Evolutionary conservation across 37 sponge, comb jelly and placozoan species (phyloP).

Genomic region (Ianthella basta): DNA sequence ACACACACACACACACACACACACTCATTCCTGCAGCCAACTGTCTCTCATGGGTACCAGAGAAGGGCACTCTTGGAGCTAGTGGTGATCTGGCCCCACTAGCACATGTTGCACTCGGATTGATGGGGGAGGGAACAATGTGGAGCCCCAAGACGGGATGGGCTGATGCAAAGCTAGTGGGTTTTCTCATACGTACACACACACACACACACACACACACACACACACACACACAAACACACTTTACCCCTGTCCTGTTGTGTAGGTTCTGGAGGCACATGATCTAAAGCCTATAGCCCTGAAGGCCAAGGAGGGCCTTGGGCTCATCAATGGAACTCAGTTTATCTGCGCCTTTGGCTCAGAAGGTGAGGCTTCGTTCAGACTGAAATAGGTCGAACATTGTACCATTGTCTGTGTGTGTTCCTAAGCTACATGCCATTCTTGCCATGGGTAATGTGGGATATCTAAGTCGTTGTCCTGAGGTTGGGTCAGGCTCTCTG

Average conservation of each 20-base stretch:
- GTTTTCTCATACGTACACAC: no score
- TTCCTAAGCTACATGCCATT: not conserved
- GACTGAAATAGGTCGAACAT: not conserved
- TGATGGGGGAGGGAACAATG: constrained; percentile 96
- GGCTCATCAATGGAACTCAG: constrained; percentile 96
- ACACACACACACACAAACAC: no score
- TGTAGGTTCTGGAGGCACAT: constrained; percentile 72
- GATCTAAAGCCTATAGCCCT: constrained; percentile 67
- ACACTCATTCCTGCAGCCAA: constrained; percentile 54
- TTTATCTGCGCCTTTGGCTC: constrained; percentile 85
- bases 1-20: not conserved
- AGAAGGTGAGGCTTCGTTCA: constrained; percentile 40
- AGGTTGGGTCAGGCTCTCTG: no score
- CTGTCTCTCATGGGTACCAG: constrained; percentile 83
- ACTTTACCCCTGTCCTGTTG: not conserved
- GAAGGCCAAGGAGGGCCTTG: constrained; percentile 89
- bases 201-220: no score
- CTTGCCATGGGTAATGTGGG: no score
- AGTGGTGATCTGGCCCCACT: constrained; percentile 98
- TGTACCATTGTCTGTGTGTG: no score
- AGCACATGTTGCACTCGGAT: constrained; percentile 89
- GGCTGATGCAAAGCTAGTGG: constrained; percentile 77
- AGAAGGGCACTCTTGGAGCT: constrained; percentile 96
- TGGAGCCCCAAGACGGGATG: constrained; percentile 96
- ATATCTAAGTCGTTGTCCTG: no score